Base-by-base conservation (phyloP, 1,140 invertebrate genomes). In the Caenorhabditis tropicalis region DNA sequence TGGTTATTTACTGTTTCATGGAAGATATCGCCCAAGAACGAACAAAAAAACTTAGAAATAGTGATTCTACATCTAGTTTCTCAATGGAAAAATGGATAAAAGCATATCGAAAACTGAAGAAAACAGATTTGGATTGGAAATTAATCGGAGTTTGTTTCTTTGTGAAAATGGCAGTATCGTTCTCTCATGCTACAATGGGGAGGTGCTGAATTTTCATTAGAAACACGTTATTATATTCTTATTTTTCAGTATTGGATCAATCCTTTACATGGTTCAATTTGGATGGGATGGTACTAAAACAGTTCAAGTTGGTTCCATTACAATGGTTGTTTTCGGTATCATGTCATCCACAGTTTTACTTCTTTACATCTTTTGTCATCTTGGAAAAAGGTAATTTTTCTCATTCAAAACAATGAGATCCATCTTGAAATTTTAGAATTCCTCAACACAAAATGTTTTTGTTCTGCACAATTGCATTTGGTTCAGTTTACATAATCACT, bases 111-210 rank as follows among this genome's bases (percentile, higher is more conserved):
- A 70, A 33, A 2, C n/a, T 70, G 31, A 70, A 70, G 33, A 33
- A 19, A 36, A 70, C 31, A 6, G n/a, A 70, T 36, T 19, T 70
- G 12, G 60, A 70, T 39, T 70, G 60, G 60, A 70, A 7, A 7
- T n/a, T 70, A 5, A 70, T 70, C 39, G 60, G 31, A 36, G 60
- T 70, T 39, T 70, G 60, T 70, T 19, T 70, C 15, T 70, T 70
- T 36, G 60, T 70, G 31, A 70, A 70, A 36, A 70, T 70, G 4
- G 60, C 60, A 9, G 60, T 9, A 1, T 43, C 33, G 2, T 74
- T 74, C 36, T 46, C 65, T n/a, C 33, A 74, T 43, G 33, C 65
- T 5, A 74, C 65, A 0, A 46, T 43, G 36, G 29, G 15, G 3
- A 19, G 4, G 2, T 0, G 15, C 7, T 46, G 3, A 12, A 0